Percentiles rank a stretch among this genome's conserved stretches.
These are phyloP conservation scores for Tretioscincus oriximinensis DNA, from an alignment of 2,113 vertebrate genomes.

Conservation along the genomic window DNA sequence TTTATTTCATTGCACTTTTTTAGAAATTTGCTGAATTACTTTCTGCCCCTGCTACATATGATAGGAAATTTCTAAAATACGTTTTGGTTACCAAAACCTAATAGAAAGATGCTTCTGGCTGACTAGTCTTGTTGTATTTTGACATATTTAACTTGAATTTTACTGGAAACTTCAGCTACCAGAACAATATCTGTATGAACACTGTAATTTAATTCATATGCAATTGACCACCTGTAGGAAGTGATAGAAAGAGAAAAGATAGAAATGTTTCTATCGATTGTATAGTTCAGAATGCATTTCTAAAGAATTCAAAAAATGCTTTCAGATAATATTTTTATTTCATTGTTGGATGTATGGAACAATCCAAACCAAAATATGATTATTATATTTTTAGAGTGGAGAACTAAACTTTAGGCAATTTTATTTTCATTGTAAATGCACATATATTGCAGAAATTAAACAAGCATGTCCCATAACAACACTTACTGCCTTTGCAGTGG, in stretches of 20 bases:
- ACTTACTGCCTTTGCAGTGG: constrained; percentile 54
- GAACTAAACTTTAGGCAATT: constrained; percentile 6
- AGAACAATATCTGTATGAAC: constrained; percentile 23
- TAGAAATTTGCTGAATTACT: constrained; percentile 52
- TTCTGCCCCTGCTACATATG: constrained; percentile 39
- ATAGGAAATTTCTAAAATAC: constrained; percentile 56
- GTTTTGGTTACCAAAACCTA: constrained; percentile 39
- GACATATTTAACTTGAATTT: constrained; percentile 36
- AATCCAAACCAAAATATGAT: not conserved
- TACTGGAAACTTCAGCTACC: constrained; percentile 21
- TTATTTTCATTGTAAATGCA: not conserved
- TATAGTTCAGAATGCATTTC: not conserved
- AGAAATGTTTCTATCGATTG: too few species aligned
- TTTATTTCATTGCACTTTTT: constrained; percentile 42
- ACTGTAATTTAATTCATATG: constrained; percentile 42
- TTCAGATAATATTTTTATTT: not conserved
- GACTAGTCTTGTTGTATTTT: constrained; percentile 48
- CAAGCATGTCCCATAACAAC: constrained; percentile 48
- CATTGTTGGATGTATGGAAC: not conserved
- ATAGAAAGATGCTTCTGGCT: constrained; percentile 49
- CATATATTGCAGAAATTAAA: constrained; percentile 16
- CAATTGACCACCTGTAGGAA: not conserved
- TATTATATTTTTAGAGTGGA: not conserved
- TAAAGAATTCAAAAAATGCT: constrained; percentile 2
- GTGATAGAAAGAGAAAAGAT: not conserved